Base-by-base conservation (phyloP, 2,113 vertebrate genomes). In the Protobothrops mucrosquamatus region DNA sequence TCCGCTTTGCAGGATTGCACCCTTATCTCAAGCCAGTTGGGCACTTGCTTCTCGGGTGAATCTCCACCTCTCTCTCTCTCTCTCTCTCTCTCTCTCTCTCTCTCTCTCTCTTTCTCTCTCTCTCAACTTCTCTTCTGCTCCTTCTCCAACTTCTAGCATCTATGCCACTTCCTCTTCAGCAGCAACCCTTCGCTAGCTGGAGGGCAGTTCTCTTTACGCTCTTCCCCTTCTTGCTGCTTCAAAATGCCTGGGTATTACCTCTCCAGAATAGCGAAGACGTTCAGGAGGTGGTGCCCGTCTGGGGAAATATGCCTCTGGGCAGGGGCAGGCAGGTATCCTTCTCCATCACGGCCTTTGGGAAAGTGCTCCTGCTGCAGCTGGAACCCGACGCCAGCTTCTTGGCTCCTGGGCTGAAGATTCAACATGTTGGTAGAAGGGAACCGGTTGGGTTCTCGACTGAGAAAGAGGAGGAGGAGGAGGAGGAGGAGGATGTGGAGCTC, bases 311-410 rank as follows among this genome's bases (percentile, higher is more conserved):
- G 59, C 18, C 55, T 96, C 48, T 96, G 94, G 95, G 92, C 97
- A 92, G 96, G 96, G 54, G 46, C 22, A 9, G 48, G 43, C 56
- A 34, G n/a, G 52, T 89, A 34, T 54, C 93, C 2, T 97, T 98
- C 88, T 93, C 95, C 86, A 96, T 99, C 87, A 94, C 94, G 0
- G 98, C 98, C 4, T 98, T 99, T 94, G 98, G 98, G 55, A 95
- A 93, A 81, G 94, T 97, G 92, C 93, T 99, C 92, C 97, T 96
- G 14, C 97, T 99, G 48, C 97, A 96, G 46, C 96, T 99, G 54
- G 92, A 92, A 15, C 98, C 98, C 6, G 98, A 99, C 85, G 95
- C 97, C 96, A 97, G 97, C 94, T 99, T 99, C 91, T 92, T 99
- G 18, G 96, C 98, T 5, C 98, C 98, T 0, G 95, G 95, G 34